phyloP scores from a whole-genome alignment of 2,113 vertebrate species.

The Phalacrocorax brasilianus region DNA sequence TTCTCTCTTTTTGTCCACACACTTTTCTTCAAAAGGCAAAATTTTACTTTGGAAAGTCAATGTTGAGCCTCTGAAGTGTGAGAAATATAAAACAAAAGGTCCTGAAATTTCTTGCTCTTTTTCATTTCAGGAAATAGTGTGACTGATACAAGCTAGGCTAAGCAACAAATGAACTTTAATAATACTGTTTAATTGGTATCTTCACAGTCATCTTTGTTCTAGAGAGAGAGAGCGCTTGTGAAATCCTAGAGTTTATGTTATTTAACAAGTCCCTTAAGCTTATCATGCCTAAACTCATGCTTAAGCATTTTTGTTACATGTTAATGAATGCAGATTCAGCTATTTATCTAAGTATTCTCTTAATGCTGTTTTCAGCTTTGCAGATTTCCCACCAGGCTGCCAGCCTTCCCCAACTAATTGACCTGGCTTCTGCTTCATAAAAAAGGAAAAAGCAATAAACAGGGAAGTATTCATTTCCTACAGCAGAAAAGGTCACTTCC shows the following conservation, averaged over 20 bases:
- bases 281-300: conserved; percentile 7
- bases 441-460: neutral
- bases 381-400: conserved; percentile 35
- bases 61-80: neutral
- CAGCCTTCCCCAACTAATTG: conserved; percentile 36
- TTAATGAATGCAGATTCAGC: conserved; percentile 55
- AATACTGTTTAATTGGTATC: neutral
- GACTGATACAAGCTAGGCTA: neutral
- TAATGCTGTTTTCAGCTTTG: conserved; percentile 19
- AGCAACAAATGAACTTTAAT: conserved; percentile 8
- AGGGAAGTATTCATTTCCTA: neutral
- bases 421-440: conserved; percentile 7
- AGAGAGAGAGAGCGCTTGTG: neutral
- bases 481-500: neutral
- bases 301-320: conserved; percentile 37
- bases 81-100: neutral
- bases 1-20: neutral
- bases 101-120: neutral
- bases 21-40: neutral
- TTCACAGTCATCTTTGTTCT: neutral
- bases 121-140: neutral
- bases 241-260: neutral
- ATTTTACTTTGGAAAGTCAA: neutral
- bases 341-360: conserved; percentile 29
- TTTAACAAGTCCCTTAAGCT: conserved; percentile 40